Evolutionary conservation across 1,140 invertebrate genomes (phyloP), one percentile per base, ranked within the genome.

Genomic region (Linepithema humile): DNA sequence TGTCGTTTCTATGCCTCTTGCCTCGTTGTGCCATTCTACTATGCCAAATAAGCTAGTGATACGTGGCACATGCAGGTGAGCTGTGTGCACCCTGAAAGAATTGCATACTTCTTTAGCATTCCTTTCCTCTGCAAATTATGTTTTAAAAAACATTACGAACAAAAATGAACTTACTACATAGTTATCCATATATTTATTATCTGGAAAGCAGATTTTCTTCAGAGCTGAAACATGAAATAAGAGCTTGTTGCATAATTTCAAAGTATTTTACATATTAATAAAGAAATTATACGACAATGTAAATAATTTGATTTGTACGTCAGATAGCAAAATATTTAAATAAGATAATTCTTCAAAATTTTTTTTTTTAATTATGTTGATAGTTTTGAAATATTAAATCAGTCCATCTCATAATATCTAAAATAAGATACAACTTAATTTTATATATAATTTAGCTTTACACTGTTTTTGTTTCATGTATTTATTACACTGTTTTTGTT

Each of bases 21-120:
- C 95, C 95, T 95, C 96, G 95, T 95, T 96, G 96, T 95, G 96
- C 96, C 96, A 96, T 96, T 94, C 94, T 95, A 93, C 90, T 94
- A 93, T 91, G 91, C 92, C 93, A 91, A 91, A 85, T 93, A 85
- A 94, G 90, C 92, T 94, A 94, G 87, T 92, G 89, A 86, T 93
- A 93, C 90, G 92, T 88, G 91, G 92, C 94, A 93, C 94, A 94
- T 94, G 91, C 91, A 91, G 91, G 92, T 91, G 90, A 91, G 89
- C 90, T 90, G 87, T 90, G 91, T 90, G 88, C 91, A 94, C 93
- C 94, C 93, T 94, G 82, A 83, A 88, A 87, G 59, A 29, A 65
- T 3, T 12, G 23, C 17, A 5, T 26, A 45, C 3, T 73, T 59
- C 17, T n/a, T 83, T 12, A 60, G 12, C 5, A 32, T n/a, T n/a